Evolutionary conservation across 2,888 invertebrate species (phyloP).

Genomic region (Melanophora roralis): DNA sequence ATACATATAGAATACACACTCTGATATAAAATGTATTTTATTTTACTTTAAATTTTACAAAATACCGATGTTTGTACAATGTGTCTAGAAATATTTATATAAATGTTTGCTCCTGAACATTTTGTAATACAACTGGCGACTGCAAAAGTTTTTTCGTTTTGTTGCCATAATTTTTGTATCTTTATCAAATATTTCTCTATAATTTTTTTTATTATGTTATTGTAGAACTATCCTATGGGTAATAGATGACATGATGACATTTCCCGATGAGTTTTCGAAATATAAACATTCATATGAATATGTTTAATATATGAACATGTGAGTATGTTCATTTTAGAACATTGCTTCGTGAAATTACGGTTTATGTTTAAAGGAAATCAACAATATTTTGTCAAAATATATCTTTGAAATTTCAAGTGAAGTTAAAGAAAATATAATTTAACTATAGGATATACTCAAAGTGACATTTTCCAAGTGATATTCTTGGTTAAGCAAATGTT

Average conservation of each 20-base stretch:
- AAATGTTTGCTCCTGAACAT: constrained; percentile 1
- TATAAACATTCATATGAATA: neutral
- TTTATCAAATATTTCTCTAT: constrained; percentile 3
- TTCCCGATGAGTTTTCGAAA: constrained; percentile 59
- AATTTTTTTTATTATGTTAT: neutral
- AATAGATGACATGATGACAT: constrained; percentile 62
- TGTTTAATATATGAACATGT: neutral
- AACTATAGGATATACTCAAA: constrained; percentile 29
- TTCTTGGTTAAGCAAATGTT: constrained; percentile 47
- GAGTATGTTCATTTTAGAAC: neutral
- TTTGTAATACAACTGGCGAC: neutral
- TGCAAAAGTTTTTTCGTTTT: constrained; percentile 17
- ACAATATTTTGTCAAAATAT: constrained; percentile 51
- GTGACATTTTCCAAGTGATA: constrained; percentile 43
- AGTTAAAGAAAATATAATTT: too few relatives aligned
- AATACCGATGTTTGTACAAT: neutral
- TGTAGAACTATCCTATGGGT: constrained; percentile 56
- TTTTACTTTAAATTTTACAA: neutral
- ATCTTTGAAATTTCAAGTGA: too few relatives aligned
- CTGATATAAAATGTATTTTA: too few relatives aligned
- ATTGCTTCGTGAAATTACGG: neutral
- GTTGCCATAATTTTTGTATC: constrained; percentile 40
- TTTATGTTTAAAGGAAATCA: constrained; percentile 42
- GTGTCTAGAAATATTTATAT: neutral
- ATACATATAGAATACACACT: too few relatives aligned